These are phyloP conservation scores for Sebastes cheni DNA, from an alignment of 2,797 vertebrate genomes.

Conservation along the genomic window DNA sequence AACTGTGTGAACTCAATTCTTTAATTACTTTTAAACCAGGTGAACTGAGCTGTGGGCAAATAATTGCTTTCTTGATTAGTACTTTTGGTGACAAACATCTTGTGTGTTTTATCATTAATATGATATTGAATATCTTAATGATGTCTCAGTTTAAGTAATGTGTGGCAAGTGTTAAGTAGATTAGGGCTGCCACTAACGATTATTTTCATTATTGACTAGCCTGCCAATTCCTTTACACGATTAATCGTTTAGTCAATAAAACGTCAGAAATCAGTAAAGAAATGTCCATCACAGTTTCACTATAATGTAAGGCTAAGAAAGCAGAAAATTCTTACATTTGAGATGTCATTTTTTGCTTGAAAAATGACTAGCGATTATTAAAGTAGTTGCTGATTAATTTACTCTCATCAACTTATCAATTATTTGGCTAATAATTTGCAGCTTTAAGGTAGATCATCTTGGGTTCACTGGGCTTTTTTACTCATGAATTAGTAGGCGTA, in stretches of 20 bases:
- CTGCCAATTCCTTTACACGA: neutral
- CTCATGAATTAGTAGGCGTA: neutral
- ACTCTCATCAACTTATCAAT: neutral
- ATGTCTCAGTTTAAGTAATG: neutral
- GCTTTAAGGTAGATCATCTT: neutral
- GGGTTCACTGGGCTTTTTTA: neutral
- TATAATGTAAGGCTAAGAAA: neutral
- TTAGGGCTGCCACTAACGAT: neutral
- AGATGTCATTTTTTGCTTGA: neutral
- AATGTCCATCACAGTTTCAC: too few species aligned
- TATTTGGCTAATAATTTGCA: neutral
- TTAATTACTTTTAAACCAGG: neutral
- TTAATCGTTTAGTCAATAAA: neutral
- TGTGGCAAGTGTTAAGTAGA: neutral
- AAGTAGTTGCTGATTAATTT: too few species aligned
- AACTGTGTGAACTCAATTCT: neutral
- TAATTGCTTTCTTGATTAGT: neutral
- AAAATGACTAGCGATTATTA: too few species aligned
- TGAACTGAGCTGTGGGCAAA: neutral
- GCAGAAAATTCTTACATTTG: neutral
- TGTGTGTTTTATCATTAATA: neutral
- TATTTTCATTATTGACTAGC: neutral
- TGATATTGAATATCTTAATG: neutral
- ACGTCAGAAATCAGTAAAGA: neutral
- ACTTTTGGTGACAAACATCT: neutral